Evolutionary conservation across 2,113 vertebrate species (phyloP).

Genomic region (Helogale parvula): DNA sequence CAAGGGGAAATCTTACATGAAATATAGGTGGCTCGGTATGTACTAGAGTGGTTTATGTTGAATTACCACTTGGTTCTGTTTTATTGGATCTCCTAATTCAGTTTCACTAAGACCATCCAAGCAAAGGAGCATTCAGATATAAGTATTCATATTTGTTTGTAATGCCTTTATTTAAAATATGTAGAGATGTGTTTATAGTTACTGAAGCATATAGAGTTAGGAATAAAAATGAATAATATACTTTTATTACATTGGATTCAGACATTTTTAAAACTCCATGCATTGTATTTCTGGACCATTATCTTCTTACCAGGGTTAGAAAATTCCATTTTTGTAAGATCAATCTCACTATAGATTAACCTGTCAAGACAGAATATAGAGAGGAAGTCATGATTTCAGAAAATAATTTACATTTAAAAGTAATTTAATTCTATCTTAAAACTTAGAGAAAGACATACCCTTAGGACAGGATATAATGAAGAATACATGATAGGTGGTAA

Average conservation of each 20-base stretch:
- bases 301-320: conserved; percentile 34
- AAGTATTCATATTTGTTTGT: not conserved
- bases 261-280: conserved; percentile 41
- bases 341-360: conserved; percentile 29
- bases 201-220: not conserved
- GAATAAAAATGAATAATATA: conserved; percentile 30
- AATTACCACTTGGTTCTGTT: conserved; percentile 60
- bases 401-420: conserved; percentile 49
- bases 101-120: not conserved
- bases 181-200: not conserved
- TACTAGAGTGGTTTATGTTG: conserved; percentile 52
- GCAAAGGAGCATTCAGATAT: conserved; percentile 14
- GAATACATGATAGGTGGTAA: not conserved
- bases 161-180: conserved; percentile 49
- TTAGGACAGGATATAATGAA: not conserved
- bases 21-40: conserved; percentile 68
- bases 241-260: conserved; percentile 21
- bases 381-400: conserved; percentile 35
- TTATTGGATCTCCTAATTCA: conserved; percentile 27
- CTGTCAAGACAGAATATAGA: conserved; percentile 29
- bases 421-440: conserved; percentile 45
- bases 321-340: conserved; percentile 39
- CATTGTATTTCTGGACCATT: conserved; percentile 17
- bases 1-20: conserved; percentile 70
- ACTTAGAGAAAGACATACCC: not conserved